phyloP scores from a whole-genome alignment of 1,140 invertebrate species.

The Microplitis demolitor region DNA sequence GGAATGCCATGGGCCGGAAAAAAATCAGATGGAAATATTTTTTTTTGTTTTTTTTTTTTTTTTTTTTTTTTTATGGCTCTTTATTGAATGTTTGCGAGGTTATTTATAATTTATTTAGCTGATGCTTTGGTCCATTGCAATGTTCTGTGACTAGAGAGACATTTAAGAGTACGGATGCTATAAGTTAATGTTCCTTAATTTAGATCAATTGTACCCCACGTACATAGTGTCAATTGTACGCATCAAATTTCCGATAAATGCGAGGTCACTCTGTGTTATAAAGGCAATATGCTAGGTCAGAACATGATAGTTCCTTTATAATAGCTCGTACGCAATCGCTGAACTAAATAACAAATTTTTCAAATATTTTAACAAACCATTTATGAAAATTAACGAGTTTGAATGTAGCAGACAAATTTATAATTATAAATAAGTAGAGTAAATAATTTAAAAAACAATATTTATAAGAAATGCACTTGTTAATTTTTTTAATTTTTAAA shows the following conservation, averaged over 20 bases:
- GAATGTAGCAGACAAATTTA: no score
- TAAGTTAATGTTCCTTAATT: slow-evolving; percentile 37
- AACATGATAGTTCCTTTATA: neutral
- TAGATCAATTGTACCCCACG: slow-evolving; percentile 35
- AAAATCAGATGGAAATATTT: no score
- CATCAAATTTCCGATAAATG: slow-evolving; percentile 28
- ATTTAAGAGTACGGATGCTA: slow-evolving; percentile 16
- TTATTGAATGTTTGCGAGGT: neutral
- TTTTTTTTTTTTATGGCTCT: neutral
- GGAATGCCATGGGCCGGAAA: neutral
- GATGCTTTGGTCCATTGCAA: no score
- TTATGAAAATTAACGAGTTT: no score
- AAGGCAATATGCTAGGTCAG: neutral
- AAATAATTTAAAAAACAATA: no score
- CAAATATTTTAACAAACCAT: no score
- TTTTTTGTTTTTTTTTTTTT: no score
- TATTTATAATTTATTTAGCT: neutral
- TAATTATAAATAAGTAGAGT: no score
- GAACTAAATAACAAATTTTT: no score
- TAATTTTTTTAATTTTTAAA: no score
- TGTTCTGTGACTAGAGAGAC: slow-evolving; percentile 5
- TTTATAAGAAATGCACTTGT: no score
- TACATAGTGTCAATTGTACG: slow-evolving; percentile 23
- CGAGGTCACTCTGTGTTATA: slow-evolving; percentile 9
- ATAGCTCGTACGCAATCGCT: neutral